Conservation (phyloP, 2,888 invertebrate species). For the Latrodectus hesperus region DNA sequence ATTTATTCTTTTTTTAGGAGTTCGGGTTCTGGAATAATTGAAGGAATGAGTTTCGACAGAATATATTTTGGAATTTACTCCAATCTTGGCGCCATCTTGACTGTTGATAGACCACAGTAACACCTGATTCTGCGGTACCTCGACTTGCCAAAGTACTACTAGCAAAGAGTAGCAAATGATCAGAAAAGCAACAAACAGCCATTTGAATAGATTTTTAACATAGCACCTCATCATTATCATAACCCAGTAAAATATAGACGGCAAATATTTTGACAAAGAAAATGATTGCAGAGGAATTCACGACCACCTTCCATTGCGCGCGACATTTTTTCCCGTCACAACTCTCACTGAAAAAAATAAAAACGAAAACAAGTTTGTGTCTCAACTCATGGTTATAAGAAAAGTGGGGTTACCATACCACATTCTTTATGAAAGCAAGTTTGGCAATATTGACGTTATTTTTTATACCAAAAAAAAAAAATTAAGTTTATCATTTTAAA, state of each 20-base stretch:
- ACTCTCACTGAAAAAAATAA: no score
- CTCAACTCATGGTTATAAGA: no score
- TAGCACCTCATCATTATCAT: constrained; percentile 58
- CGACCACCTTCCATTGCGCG: no score
- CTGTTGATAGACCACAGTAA: constrained; percentile 42
- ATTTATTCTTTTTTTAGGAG: constrained; percentile 10
- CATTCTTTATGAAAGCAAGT: no score
- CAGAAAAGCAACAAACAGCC: constrained; percentile 46
- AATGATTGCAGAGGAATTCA: no score
- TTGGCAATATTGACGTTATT: no score
- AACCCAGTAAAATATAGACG: neutral
- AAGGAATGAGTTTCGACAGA: constrained; percentile 39
- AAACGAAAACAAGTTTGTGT: no score
- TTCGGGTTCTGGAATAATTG: constrained; percentile 16
- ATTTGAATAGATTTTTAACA: constrained; percentile 44
- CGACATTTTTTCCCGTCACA: no score
- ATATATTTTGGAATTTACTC: constrained; percentile 3
- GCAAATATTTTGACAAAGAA: neutral
- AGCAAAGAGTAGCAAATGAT: constrained; percentile 56
- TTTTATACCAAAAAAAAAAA: no score
- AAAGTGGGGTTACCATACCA: no score
- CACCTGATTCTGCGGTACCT: constrained; percentile 61
- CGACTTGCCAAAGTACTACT: constrained; percentile 63
- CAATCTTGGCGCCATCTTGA: constrained; percentile 49
- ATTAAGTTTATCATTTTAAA: no score